phyloP scores from a whole-genome alignment of 2,888 invertebrate genomes.

The Tuta absoluta region DNA sequence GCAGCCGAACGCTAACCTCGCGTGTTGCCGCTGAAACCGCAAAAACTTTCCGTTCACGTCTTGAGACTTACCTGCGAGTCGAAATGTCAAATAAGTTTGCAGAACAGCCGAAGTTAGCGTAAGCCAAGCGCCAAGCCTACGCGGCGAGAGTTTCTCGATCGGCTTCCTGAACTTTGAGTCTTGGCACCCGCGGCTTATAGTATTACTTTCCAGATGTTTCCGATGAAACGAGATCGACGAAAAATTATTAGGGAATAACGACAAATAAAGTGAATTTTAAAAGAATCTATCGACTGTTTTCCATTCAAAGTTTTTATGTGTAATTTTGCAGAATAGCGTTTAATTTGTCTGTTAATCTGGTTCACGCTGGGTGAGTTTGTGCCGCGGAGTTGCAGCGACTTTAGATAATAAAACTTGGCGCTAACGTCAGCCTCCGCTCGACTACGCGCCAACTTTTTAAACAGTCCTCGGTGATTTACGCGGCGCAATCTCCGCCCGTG shows the following conservation, averaged over 20 bases:
- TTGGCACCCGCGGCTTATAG: constrained; percentile 17
- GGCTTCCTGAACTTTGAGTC: constrained; percentile 19
- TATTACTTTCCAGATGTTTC: constrained; percentile 26
- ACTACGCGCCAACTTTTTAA: constrained; percentile 18
- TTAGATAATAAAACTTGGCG: constrained; percentile 21
- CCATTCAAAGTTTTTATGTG: constrained; percentile 42
- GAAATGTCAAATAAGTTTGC: constrained; percentile 48
- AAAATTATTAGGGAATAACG: constrained; percentile 63
- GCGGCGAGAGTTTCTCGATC: constrained; percentile 25
- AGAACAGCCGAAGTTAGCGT: constrained; percentile 36
- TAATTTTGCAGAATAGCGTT: constrained; percentile 33
- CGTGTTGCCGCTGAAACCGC: constrained; percentile 23
- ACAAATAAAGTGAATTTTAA: constrained; percentile 63
- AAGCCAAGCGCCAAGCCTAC: constrained; percentile 36
- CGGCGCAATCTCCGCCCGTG: constrained; percentile 36
- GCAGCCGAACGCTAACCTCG: constrained; percentile 17
- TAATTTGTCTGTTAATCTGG: constrained; percentile 38
- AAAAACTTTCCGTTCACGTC: constrained; percentile 30
- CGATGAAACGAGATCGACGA: constrained; percentile 44
- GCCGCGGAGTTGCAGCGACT: constrained; percentile 4
- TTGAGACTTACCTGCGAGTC: constrained; percentile 35
- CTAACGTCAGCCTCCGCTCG: constrained; percentile 19
- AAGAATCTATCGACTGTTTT: constrained; percentile 72
- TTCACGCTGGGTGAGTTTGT: constrained; percentile 27
- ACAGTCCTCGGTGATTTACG: constrained; percentile 17